Evolutionary conservation across 2,888 invertebrate genomes (phyloP), one percentile per base, ranked within the genome.

Genomic region (Smittia aterrima): DNA sequence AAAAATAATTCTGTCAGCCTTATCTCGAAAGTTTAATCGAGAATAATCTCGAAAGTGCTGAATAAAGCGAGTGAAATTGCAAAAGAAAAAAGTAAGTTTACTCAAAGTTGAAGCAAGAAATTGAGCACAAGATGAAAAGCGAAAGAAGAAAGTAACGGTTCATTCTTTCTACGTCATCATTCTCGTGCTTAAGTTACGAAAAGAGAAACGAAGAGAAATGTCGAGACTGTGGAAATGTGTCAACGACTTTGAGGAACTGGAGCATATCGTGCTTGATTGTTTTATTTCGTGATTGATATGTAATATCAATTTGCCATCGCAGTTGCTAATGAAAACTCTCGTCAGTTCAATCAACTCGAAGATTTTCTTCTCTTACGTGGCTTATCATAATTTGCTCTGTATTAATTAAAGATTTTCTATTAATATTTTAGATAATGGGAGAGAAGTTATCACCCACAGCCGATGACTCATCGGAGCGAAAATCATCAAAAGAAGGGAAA

Each of bases 171-270:
- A 70, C 70, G 70, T 70, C 70, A 70, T 67, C 67, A 47, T 47
- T 67, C 67, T 67, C 38, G 66, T 66, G 66, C 66, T 66, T 32
- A 3, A 41, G 32, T 68, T 68, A 9, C 27, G 18, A 32, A n/a
- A n/a, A 32, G 32, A 54, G 54, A 70, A 54, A 53, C 13, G 27
- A 25, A 64, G 27, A 64, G 9, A 9, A 64, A 64, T 16, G 22
- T 67, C 54, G 54, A 22, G 53, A 70, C 27, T 54, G 54, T 68
- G 68, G 41, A 68, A 68, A 47, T 68, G 68, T 70, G 70, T 70
- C 70, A 70, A 53, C 54, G n/a, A 9, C 18, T 22, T 6, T 53
- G 20, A 32, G 13, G n/a, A 70, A 70, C n/a, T 70, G 53, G 70
- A 27, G 54, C 70, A 32, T 54, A 1, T n/a, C n/a, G n/a, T n/a